These are phyloP conservation scores for Latrodectus elegans DNA, from an alignment of 2,888 invertebrate species.

Conservation along the genomic window DNA sequence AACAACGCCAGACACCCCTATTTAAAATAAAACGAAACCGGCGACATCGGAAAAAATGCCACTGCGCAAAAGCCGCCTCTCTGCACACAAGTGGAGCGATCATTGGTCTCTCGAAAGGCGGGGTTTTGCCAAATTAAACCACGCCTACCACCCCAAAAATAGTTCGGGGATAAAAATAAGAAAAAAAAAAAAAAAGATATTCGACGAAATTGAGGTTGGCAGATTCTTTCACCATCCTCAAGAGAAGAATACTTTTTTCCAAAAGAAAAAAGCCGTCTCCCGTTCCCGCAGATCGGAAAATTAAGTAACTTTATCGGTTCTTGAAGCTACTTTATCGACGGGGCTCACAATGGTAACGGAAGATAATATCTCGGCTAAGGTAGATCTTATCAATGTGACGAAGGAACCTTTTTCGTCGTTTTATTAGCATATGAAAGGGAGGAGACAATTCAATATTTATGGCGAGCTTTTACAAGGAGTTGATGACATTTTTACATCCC, in stretches of 20 bases:
- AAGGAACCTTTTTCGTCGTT: not conserved
- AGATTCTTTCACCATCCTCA: not conserved
- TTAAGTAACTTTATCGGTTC: slow-evolving; percentile 7
- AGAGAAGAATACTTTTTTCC: not conserved
- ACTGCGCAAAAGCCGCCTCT: slow-evolving; percentile 7
- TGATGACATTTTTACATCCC: slow-evolving; percentile 3
- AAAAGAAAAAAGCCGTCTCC: not conserved
- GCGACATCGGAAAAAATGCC: not conserved
- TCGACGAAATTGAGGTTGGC: not conserved
- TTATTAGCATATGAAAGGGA: slow-evolving; percentile 52
- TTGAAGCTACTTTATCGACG: not conserved
- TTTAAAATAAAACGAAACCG: slow-evolving; percentile 37
- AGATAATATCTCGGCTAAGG: slow-evolving; percentile 1
- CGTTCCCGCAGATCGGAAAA: slow-evolving; percentile 2
- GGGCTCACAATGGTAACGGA: slow-evolving; percentile 6
- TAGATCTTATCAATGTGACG: slow-evolving; percentile 11
- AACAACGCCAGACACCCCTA: slow-evolving; percentile 53
- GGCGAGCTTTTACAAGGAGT: slow-evolving; percentile 12
- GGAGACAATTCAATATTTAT: slow-evolving; percentile 51
- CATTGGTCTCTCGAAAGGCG: slow-evolving; percentile 50
- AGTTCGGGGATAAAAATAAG: slow-evolving; percentile 22
- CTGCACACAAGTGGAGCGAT: slow-evolving; percentile 41
- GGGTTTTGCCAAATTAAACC: slow-evolving; percentile 12
- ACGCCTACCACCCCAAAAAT: slow-evolving; percentile 39
- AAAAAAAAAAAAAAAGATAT: not conserved